A percentile compares a stretch with the other conserved stretches of the same genome.
These are phyloP conservation scores for Hypsopygia costalis DNA, from an alignment of 2,888 invertebrate species.

Conservation along the genomic window DNA sequence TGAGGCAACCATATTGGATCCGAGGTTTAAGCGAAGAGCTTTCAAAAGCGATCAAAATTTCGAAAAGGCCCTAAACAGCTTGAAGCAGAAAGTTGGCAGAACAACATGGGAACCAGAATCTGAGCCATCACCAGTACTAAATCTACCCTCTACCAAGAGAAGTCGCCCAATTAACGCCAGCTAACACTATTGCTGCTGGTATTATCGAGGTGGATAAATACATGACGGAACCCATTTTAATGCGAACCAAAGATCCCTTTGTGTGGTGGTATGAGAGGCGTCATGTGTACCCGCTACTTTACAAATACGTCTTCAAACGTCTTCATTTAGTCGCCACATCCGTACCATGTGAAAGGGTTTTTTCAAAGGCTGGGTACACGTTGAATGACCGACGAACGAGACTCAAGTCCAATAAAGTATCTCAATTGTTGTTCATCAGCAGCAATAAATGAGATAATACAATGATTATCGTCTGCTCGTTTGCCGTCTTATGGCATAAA, in stretches of 20 bases:
- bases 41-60: not conserved
- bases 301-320: constrained; percentile 1
- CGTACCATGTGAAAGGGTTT: too few relatives aligned
- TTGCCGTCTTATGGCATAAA: too few relatives aligned
- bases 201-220: constrained; percentile 4
- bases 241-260: constrained; percentile 1
- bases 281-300: not conserved
- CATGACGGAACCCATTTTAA: not conserved
- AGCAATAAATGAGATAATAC: not conserved
- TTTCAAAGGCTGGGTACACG: constrained; percentile 2
- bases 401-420: not conserved
- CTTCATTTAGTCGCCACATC: not conserved
- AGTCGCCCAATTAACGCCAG: constrained; percentile 1
- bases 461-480: too few relatives aligned
- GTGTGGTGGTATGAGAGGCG: constrained; percentile 2
- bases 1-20: not conserved
- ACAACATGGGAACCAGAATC: not conserved
- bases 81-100: not conserved
- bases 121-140: too few relatives aligned
- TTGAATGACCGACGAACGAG: constrained; percentile 1
- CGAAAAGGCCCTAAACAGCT: not conserved
- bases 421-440: constrained; percentile 1
- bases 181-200: constrained; percentile 2
- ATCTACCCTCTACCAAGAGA: not conserved
- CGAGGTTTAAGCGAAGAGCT: not conserved